Conservation (phyloP, 2,113 vertebrate genomes). For the Enhydra lutris region DNA sequence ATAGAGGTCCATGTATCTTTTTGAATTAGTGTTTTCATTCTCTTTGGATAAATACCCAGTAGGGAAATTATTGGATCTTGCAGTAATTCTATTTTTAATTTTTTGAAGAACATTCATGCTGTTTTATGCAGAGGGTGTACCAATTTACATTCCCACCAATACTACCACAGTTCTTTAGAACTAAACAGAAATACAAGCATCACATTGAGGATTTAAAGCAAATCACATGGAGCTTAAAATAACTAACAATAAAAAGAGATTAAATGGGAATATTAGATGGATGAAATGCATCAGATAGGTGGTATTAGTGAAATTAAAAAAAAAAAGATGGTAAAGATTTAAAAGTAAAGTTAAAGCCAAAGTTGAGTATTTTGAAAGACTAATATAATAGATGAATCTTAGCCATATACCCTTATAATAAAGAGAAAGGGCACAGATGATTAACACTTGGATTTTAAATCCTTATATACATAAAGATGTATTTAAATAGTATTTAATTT, state of each 20-base stretch:
- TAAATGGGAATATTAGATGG: neutral
- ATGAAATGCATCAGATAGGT: neutral
- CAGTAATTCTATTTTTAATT: neutral
- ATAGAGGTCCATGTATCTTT: no score
- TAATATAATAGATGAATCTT: neutral
- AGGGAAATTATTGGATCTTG: no score
- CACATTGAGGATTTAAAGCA: neutral
- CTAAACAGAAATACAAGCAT: neutral
- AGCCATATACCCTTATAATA: neutral
- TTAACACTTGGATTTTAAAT: neutral
- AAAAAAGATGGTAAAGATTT: neutral
- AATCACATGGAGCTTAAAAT: neutral
- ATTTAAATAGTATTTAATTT: neutral
- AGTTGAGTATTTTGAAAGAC: neutral
- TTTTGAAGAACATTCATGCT: neutral
- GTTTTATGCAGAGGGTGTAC: neutral
- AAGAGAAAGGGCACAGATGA: neutral
- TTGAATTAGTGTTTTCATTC: no score
- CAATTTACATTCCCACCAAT: neutral
- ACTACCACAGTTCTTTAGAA: neutral
- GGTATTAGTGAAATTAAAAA: neutral
- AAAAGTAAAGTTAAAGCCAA: neutral
- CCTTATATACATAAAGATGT: neutral
- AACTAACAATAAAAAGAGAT: neutral
- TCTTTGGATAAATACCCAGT: no score